Percentiles rank a stretch among this genome's conserved stretches.
Conservation (phyloP, 35 echinoderm and acorn worm species). For the Amphiura filiformis region DNA sequence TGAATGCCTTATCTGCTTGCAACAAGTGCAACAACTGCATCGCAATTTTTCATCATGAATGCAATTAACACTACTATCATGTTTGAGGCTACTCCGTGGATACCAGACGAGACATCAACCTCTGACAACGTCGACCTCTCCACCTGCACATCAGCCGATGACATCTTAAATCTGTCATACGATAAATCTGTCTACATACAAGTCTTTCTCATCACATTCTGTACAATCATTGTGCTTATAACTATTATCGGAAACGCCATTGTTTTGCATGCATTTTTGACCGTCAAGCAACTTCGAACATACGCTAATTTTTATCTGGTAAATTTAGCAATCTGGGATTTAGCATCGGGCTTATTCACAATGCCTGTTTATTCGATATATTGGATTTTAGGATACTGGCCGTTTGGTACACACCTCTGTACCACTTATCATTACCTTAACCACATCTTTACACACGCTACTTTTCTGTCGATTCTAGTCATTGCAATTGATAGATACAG, state of each 20-base stretch:
- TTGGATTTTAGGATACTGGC: conserved; percentile 39
- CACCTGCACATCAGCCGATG: too few species aligned
- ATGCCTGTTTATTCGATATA: conserved; percentile 51
- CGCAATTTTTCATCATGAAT: too few species aligned
- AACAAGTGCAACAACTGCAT: too few species aligned
- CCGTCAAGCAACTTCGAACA: conserved; percentile 30
- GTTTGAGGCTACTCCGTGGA: too few species aligned
- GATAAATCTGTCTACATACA: too few species aligned
- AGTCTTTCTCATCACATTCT: too few species aligned
- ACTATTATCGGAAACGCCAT: conserved; percentile 14
- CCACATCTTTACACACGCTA: conserved; percentile 43
- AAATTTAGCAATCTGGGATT: conserved; percentile 20
- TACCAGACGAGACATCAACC: too few species aligned
- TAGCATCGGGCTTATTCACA: conserved; percentile 21
- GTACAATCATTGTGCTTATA: too few species aligned
- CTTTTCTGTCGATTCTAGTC: conserved; percentile 34
- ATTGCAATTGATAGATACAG: conserved; percentile 40
- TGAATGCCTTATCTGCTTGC: too few species aligned
- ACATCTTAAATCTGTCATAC: too few species aligned
- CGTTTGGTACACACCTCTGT: conserved; percentile 24
- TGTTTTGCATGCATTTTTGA: conserved; percentile 34
- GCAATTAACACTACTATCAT: too few species aligned
- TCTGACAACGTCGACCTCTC: too few species aligned
- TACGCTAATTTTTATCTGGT: conserved; percentile 48
- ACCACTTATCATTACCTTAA: conserved; percentile 26